Conservation (phyloP, 2,888 invertebrate genomes). For the Pseudanteris insignis region DNA sequence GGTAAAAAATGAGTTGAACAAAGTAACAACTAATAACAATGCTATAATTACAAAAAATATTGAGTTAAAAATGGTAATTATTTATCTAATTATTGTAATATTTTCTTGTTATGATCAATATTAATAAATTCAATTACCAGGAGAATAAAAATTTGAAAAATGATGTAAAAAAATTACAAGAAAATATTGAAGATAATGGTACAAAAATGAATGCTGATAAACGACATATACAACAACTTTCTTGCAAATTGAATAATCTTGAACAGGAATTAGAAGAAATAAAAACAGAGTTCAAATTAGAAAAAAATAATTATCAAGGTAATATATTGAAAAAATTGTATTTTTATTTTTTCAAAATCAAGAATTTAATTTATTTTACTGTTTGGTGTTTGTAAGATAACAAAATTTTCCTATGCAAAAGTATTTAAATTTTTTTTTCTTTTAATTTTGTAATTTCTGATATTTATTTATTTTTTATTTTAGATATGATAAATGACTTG, state of each 20-base stretch:
- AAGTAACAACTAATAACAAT: constrained; percentile 4
- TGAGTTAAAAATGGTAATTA: constrained; percentile 15
- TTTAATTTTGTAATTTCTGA: no score
- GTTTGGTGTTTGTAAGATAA: no score
- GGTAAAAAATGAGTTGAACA: constrained; percentile 3
- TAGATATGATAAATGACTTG: background rate
- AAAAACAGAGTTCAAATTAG: constrained; percentile 4
- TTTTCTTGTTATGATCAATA: no score
- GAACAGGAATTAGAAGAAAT: background rate
- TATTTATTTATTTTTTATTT: background rate
- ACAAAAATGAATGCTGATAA: constrained; percentile 18
- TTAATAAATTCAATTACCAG: no score
- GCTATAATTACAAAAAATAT: constrained; percentile 13
- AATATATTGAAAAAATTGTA: background rate
- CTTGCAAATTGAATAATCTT: constrained; percentile 1
- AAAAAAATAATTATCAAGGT: constrained; percentile 1
- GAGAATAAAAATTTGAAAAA: constrained; percentile 6
- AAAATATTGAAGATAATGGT: constrained; percentile 2
- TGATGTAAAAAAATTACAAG: constrained; percentile 1
- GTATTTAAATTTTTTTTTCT: no score
- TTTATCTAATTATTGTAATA: background rate
- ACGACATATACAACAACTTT: constrained; percentile 13
- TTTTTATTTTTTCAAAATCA: no score
- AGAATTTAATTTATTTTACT: no score
- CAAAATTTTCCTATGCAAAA: no score